Base-by-base conservation (phyloP, 2,888 invertebrate genomes). In the Ceraclea dissimilis region DNA sequence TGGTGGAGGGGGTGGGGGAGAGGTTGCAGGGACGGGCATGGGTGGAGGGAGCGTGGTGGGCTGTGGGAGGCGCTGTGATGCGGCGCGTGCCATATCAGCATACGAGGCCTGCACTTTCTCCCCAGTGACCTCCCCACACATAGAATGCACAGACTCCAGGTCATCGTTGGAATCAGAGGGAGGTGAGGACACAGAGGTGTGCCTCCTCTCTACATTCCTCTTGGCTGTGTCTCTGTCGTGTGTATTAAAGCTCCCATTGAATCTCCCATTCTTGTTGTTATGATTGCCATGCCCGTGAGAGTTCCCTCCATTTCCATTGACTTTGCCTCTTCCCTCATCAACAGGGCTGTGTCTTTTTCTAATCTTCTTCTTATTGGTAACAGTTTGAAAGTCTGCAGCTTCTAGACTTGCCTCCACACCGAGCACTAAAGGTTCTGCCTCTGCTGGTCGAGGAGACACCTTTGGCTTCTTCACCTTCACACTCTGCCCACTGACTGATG, bases 111-210 rank as follows among this genome's bases (percentile, higher is more conserved):
- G 77, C 13, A 77, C 77, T 39, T 79, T 70, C 55, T 70, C 70
- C 67, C 75, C 64, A 66, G 65, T 58, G 19, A 63, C 61, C 51
- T 79, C 78, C 49, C 86, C 82, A 21, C 90, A 90, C 67, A 90
- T 76, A 63, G 91, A 91, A 74, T 90, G 90, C 63, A 90, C 88
- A 16, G 90, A 90, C 68, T 92, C 92, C 66, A 86, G 79, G 71
- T 88, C 88, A 69, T 82, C 82, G 68, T 88, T 88, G 64, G 90
- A 90, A 67, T 91, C 91, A 65, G 86, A 86, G 60, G 89, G 89
- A 54, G 91, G 90, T 52, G 86, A 86, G 60, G 85, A 83, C 19
- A 89, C 86, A n/a, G 84, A 86, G 72, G 83, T 86, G 64, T 84
- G 78, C 63, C 82, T 74, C 16, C 69, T 66, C 50, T 74, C 72